Evolutionary conservation across 2,797 vertebrate genomes (phyloP), one percentile per base, ranked within the genome.

Genomic region (Dryobates pubescens): DNA sequence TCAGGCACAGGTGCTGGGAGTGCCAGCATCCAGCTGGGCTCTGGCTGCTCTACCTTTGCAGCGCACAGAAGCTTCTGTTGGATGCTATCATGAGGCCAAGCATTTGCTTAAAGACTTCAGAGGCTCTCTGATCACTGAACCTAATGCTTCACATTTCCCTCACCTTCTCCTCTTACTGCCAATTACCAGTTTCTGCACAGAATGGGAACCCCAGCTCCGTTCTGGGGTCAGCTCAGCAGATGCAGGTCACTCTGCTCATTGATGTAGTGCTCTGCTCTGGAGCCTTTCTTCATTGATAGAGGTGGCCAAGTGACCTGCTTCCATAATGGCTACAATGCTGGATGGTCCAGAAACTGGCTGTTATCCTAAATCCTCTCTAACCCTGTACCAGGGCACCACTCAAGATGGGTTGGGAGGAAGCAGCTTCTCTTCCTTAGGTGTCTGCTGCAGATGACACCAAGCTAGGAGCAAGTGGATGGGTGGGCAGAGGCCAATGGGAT

Each of bases 31-130:
- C 54, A 57, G 41, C 24, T 0, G 1, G 14, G 13, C 14, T 51
- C 59, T 32, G 57, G 41, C 47, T 41, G 24, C 41, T 57, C 56
- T 36, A 5, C 30, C 75, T 54, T 59, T 38, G 7, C 29, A 10
- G 49, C 51, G 17, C 20, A 47, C 13, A 24, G 27, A 13, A 54
- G 38, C 41, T 65, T 72, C 64, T 69, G 41, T 13, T 54, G 78
- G 70, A 24, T 1, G 8, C 26, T 0, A 0, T 23, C 0, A 0
- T 17, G 63, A 24, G 16, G 29, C 32, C 34, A 72, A 43, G 9
- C 7, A 10, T 70, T 76, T 10, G 0, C 38, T 89, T 84, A 72
- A 75, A 41, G 2, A 2, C 36, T 78, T 88, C 1, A 4, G 20
- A 19, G 58, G 19, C 19, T 38, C 75, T 67, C 75, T 67, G 17